Base-by-base conservation (phyloP, 2,888 invertebrate species). In the Disparrhopalites patrizii region DNA sequence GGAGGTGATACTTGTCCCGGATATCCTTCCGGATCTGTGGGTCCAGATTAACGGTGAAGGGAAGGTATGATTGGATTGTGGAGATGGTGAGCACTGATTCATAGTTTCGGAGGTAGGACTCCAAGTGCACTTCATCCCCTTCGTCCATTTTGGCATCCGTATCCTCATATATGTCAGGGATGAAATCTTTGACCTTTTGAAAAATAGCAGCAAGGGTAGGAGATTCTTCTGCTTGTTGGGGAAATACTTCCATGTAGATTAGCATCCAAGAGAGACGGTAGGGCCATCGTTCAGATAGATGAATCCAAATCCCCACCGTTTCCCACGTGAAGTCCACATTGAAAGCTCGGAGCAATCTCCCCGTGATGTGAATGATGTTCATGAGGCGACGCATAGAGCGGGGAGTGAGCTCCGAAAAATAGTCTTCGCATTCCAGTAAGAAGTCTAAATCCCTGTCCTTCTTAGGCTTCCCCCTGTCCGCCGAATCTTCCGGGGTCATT, bases 241-340 rank as follows among this genome's bases (percentile, higher is more conserved):
- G 94, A 75, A 86, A 88, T 65, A 90, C 86, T 79, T 97, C 96
- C 78, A 91, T 93, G 79, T 93, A 90, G 76, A 95, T 86, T 71
- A 98, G 94, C 77, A 99, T 89, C 96, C 97, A 97, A 15, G 97
- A 96, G 28, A 96, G 92, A 63, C 97, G 85, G 81, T 95, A 91
- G 0, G 98, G 98, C 98, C 98, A 99, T 79, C 98, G 98, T 79
- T 99, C 99, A 0, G 97, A 95, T 65, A 99, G 87, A 81, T 98
- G 97, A 74, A 98, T 91, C 98, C 98, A 98, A 66, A 93, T 92
- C 69, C 96, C 96, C 76, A 99, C 84, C 76, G 94, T 90, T 81
- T 96, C 93, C 98, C 98, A 99, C 81, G 93, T 95, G 82, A 99
- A 99, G 79, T 99, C 98, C 75, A 99, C 92, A 82, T 96, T 94